Evolutionary conservation across 2,113 vertebrate genomes (phyloP), one percentile per base, ranked within the genome.

Genomic region (Phasianus colchicus): DNA sequence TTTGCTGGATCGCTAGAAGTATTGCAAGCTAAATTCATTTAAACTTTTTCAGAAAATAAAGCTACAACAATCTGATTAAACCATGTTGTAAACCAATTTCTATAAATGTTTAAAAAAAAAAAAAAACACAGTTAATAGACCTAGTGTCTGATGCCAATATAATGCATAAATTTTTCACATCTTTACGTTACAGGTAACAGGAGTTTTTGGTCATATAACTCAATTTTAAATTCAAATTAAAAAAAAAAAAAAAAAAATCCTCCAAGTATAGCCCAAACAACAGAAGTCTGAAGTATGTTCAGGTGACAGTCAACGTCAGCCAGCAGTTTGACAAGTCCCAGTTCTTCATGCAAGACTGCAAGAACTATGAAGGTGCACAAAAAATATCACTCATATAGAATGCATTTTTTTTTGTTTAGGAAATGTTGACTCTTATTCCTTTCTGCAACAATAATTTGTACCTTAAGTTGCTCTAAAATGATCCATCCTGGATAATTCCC

Each of bases 161-260:
- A 61, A 40, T 24, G 3, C 22, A 63, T 25, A 30, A 2, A 36
- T 42, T 79, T 89, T 66, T 65, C 38, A 55, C 5, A 42, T 45
- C 42, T 60, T 72, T 36, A 19, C 36, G 8, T 18, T 52, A 19
- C 0, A 0, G 38, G 10, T 63, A 52, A 11, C 29, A 77, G 16
- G 17, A 74, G 13, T 48, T 60, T 15, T 52, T n/a, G 34, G 27
- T 29, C 42, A 67, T 10, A 34, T 27, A 74, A 52, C 22, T 38
- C 5, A 21, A 40, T 40, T 57, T 77, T 54, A 72, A 80, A 9
- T 10, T 63, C 61, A 6, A 3, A 55, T 66, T 61, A 38, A 6
- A 57, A 50, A 58, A 79, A 54, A 6, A 25, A 36, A 34, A 38
- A 10, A 38, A 38, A 30, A 3, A 81, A 40, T 4, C 6, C 9